Conservation (phyloP, 2,797 vertebrate species). For the Brachymystax lenok region DNA sequence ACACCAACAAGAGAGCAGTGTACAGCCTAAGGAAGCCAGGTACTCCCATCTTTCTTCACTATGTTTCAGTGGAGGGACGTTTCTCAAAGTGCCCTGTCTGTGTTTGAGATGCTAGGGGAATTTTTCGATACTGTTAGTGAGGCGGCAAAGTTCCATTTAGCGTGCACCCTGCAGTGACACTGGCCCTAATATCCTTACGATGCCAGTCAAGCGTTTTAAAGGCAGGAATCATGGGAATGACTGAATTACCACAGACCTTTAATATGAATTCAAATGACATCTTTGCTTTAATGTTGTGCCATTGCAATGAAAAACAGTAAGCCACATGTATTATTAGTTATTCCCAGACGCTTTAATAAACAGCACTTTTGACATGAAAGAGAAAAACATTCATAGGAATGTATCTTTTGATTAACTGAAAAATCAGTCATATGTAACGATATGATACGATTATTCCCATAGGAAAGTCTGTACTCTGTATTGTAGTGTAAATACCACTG, state of each 20-base stretch:
- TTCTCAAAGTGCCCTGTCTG: neutral
- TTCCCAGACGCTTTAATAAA: neutral
- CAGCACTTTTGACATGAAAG: neutral
- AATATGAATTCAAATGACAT: neutral
- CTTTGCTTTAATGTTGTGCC: neutral
- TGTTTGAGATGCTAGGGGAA: constrained; percentile 23
- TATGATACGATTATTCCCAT: neutral
- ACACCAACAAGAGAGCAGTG: neutral
- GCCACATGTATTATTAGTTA: neutral
- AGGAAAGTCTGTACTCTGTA: neutral
- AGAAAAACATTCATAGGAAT: neutral
- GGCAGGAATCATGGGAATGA: constrained; percentile 7
- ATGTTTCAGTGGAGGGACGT: too few relatives aligned
- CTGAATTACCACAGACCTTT: constrained; percentile 10
- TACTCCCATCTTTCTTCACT: neutral
- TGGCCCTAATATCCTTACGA: constrained; percentile 30
- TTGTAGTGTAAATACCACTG: neutral
- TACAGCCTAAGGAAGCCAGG: neutral
- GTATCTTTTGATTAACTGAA: neutral
- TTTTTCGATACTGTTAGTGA: constrained; percentile 20
- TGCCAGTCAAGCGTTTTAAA: constrained; percentile 11
- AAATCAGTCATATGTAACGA: neutral
- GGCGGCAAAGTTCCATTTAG: constrained; percentile 34
- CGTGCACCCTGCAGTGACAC: constrained; percentile 15
- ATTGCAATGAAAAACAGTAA: neutral